Evolutionary conservation across 2,113 vertebrate species (phyloP), one percentile per base, ranked within the genome.

Genomic region (Zosterops borbonicus): DNA sequence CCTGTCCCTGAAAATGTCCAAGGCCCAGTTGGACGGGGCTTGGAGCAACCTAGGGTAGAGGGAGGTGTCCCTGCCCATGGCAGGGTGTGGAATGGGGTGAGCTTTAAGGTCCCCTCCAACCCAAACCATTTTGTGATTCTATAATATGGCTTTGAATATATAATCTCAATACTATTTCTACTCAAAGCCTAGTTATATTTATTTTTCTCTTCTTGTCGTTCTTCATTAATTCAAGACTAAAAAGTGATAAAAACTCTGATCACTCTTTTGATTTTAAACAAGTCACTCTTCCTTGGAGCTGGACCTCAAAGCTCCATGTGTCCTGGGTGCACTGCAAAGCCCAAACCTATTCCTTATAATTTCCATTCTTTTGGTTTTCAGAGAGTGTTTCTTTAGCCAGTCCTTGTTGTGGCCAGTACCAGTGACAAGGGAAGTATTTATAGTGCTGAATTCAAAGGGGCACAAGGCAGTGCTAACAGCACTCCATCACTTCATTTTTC

Each of bases 11-110:
- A 5, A 1, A 69, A 2, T 20, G 35, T 19, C 1, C 56, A 37
- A 37, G n/a, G 21, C 25, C 47, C 49, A 14, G 18, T 3, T 69
- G 35, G 35, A 56, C 0, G 0, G 17, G 47, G 5, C 12, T 49
- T 55, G 55, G 21, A 83, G 29, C 17, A 69, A 1, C 13, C 21
- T 49, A 47, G n/a, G 9, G 2, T 1, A 27, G 63, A 42, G 63
- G 41, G 31, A 83, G 17, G 3, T 76, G 55, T 27, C 21, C 27
- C 27, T 52, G 10, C 14, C 35, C 6, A 5, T 33, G 44, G 42
- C 20, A 74, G 16, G 8, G 4, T 2, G 4, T 82, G 20, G 39
- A n/a, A 55, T 6, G 7, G 31, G 16, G 1, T 19, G 17, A 35
- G 2, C 1, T 62, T 42, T 69, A 35, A 35, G 14, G 25, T 35